Conservation (phyloP, 2,888 invertebrate species). For the Gari tellinella region DNA sequence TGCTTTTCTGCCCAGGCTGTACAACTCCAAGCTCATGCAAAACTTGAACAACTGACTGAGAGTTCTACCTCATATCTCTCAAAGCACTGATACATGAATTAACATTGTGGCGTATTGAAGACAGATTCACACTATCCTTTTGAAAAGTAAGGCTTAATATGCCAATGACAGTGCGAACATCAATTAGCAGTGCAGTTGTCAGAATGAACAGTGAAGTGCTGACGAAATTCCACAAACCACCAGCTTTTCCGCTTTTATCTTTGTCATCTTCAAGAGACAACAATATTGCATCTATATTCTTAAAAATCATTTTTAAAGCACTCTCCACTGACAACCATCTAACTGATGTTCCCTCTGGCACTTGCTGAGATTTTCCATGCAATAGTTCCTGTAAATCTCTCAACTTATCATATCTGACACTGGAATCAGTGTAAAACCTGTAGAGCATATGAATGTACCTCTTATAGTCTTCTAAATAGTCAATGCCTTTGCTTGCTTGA, state of each 20-base stretch:
- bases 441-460: conserved; percentile 7
- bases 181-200: conserved; percentile 14
- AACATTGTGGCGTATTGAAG: conserved; percentile 13
- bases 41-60: conserved; percentile 14
- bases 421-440: conserved; percentile 14
- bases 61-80: conserved; percentile 19
- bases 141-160: conserved; percentile 27
- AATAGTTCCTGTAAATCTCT: conserved; percentile 21
- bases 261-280: conserved; percentile 24
- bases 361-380: conserved; percentile 21
- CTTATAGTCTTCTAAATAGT: conserved; percentile 8
- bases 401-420: conserved; percentile 13
- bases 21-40: conserved; percentile 14
- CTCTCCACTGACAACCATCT: conserved; percentile 31
- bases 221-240: conserved; percentile 13
- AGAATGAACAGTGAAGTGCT: conserved; percentile 5
- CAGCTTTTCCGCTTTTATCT: conserved; percentile 15
- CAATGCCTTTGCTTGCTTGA: conserved; percentile 17
- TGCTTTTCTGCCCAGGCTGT: background rate
- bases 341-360: conserved; percentile 28
- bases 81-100: conserved; percentile 5
- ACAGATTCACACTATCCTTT: conserved; percentile 17
- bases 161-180: conserved; percentile 14
- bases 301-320: conserved; percentile 19
- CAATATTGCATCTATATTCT: conserved; percentile 14